These are phyloP conservation scores for Melitaea athalia DNA, from an alignment of 2,888 invertebrate species.

Conservation along the genomic window DNA sequence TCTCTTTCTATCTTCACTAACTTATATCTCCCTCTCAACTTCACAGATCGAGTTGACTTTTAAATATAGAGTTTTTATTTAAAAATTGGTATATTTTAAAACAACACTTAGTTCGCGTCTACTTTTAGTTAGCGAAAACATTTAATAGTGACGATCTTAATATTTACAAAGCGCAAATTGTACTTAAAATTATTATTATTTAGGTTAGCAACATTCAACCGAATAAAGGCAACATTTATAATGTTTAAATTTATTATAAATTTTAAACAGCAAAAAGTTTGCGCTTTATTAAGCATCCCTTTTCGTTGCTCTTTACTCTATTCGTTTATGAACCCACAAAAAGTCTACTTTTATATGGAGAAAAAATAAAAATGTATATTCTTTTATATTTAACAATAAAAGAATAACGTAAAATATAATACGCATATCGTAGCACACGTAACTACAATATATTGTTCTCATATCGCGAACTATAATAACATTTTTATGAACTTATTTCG, in stretches of 20 bases:
- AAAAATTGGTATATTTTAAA: no score
- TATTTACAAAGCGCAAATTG: neutral
- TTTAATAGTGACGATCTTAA: neutral
- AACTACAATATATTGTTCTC: neutral
- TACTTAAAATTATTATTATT: neutral
- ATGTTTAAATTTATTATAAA: neutral
- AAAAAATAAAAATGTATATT: neutral
- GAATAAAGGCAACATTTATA: neutral
- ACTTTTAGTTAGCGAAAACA: no score
- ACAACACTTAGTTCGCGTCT: no score
- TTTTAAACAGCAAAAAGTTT: neutral
- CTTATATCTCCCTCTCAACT: no score
- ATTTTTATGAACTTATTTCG: slow-evolving; percentile 2
- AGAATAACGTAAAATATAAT: slow-evolving; percentile 1
- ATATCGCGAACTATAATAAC: neutral
- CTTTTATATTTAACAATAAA: neutral
- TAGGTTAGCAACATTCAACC: neutral
- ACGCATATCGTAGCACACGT: slow-evolving; percentile 3
- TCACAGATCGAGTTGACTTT: no score
- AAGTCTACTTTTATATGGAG: neutral
- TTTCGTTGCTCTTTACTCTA: neutral
- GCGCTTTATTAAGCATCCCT: neutral
- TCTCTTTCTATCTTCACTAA: no score
- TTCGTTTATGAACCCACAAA: neutral
- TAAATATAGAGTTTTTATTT: no score